Percentiles rank a stretch among this genome's conserved stretches.
Conservation (phyloP, 2,113 vertebrate species). For the Oncorhynchus clarkii region DNA sequence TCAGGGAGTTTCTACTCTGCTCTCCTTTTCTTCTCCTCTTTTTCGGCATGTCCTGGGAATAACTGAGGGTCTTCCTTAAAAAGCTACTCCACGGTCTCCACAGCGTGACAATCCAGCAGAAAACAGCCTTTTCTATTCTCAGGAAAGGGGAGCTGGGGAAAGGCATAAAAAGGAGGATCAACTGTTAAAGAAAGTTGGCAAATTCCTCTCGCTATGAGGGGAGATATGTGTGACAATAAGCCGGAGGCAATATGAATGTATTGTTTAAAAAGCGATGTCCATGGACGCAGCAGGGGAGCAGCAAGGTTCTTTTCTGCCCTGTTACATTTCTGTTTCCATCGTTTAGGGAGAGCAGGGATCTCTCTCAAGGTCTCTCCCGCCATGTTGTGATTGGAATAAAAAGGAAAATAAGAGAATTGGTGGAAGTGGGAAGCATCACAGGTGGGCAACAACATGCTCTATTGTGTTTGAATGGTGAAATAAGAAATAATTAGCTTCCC, state of each 20-base stretch:
- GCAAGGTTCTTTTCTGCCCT: conserved; percentile 52
- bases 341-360: conserved; percentile 53
- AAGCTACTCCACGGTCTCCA: background rate
- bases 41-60: background rate
- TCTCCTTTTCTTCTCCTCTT: conserved; percentile 17
- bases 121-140: conserved; percentile 11
- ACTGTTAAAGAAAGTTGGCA: conserved; percentile 37
- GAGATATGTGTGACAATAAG: conserved; percentile 64
- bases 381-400: conserved; percentile 17
- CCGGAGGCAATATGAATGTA: conserved; percentile 57
- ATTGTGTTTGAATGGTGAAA: background rate
- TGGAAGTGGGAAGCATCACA: conserved; percentile 3
- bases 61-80: background rate
- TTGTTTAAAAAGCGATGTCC: conserved; percentile 50
- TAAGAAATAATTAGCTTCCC: background rate
- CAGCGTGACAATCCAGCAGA: background rate
- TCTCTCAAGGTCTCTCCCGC: conserved; percentile 61
- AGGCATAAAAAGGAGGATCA: conserved; percentile 26
- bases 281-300: conserved; percentile 28
- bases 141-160: conserved; percentile 5
- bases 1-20: conserved; percentile 4
- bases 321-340: conserved; percentile 62
- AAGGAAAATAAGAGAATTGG: conserved; percentile 20
- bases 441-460: background rate
- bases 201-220: conserved; percentile 21